A percentile compares a stretch with the other conserved stretches of the same genome.
These are phyloP conservation scores for Drosophila ambigua DNA, from an alignment of 1,140 invertebrate genomes.

Conservation along the genomic window DNA sequence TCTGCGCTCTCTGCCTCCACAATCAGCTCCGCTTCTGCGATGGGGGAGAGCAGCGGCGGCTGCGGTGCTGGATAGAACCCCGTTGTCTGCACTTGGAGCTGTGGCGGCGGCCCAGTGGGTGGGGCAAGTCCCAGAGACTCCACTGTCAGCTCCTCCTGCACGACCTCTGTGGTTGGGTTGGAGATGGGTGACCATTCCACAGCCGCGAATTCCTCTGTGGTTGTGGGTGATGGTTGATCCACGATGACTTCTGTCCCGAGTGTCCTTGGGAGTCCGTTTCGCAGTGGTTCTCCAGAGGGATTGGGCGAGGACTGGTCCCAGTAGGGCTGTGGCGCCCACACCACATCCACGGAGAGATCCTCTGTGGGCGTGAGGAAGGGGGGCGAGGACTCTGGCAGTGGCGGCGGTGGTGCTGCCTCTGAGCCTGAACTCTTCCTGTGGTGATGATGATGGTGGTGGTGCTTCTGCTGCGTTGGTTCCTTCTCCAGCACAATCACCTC, in stretches of 20 bases:
- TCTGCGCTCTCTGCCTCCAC: background rate
- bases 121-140: conserved; percentile 19
- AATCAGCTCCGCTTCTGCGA: conserved; percentile 30
- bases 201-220: conserved; percentile 40
- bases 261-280: background rate
- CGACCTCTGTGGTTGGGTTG: background rate
- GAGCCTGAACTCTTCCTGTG: background rate
- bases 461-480: conserved; percentile 4
- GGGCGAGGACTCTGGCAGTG: conserved; percentile 51
- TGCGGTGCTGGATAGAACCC: conserved; percentile 19
- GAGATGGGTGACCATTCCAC: conserved; percentile 1
- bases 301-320: conserved; percentile 34
- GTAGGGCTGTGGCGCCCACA: conserved; percentile 28
- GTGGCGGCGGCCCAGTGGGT: conserved; percentile 18
- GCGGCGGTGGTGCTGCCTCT: conserved; percentile 47
- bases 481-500: conserved; percentile 35
- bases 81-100: conserved; percentile 21
- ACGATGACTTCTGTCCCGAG: background rate
- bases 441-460: conserved; percentile 45
- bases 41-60: conserved; percentile 29
- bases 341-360: conserved; percentile 38
- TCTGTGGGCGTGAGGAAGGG: conserved; percentile 57
- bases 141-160: conserved; percentile 23
- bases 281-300: conserved; percentile 10
- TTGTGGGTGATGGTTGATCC: conserved; percentile 18